Evolutionary conservation across 2,888 invertebrate genomes (phyloP), one percentile per base, ranked within the genome.

Genomic region (Diplazon laetatorius): DNA sequence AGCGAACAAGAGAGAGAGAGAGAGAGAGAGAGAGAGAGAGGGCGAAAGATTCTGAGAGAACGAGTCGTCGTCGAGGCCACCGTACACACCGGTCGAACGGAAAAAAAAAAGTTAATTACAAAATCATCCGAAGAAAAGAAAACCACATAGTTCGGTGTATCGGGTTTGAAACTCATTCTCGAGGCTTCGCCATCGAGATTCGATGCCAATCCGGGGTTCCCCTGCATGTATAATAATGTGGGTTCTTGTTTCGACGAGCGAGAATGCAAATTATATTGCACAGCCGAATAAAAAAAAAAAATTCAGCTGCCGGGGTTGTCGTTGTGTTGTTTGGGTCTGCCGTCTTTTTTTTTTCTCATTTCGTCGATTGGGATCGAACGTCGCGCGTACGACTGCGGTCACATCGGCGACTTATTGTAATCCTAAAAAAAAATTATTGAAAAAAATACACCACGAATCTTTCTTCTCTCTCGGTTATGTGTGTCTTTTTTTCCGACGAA

Each of bases 241-340:
- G 87, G 84, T 86, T 87, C 88, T 85, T 84, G 87, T 85, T 84
- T 80, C 83, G 83, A 80, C 82, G 81, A 86, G 84, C 85, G 82
- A 85, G 87, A 87, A 89, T 89, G 89, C 90, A 90, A 90, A 90
- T 90, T 88, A 89, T 87, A n/a, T n/a, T n/a, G n/a, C 85, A 81
- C 81, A 82, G 81, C 80, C 80, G 85, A 85, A 86, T 84, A 85
- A 87, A 85, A 85, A 85, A 85, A 86, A 84, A 85, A 87, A 85
- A 85, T 82, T 86, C 86, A 85, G 83, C 86, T 86, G 87, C 83
- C 80, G 81, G 62, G 69, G 66, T n/a, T 70, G 71, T 46, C 66
- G 60, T 18, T 60, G 12, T 76, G 62, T 46, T 68, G 70, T 63
- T 9, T 30, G 50, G 30, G 48, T 60, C 39, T 60, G 42, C 65